A percentile compares a stretch with the other conserved stretches of the same genome.
These are phyloP conservation scores for Euclidia mi DNA, from an alignment of 2,888 invertebrate genomes.

Conservation along the genomic window DNA sequence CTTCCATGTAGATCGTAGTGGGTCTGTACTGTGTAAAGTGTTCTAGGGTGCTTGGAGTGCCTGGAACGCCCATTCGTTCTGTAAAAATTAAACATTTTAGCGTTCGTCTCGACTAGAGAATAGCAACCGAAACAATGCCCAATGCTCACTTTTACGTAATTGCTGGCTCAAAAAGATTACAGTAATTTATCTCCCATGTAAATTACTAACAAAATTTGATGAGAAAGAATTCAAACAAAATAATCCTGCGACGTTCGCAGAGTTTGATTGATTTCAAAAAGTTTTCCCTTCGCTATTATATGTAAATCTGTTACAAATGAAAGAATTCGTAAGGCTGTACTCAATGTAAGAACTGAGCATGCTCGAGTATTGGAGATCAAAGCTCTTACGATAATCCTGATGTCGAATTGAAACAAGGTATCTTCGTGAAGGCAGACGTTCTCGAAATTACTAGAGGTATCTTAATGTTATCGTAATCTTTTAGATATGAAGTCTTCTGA, in stretches of 20 bases:
- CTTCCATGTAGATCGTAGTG: no score
- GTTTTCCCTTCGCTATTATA: constrained; percentile 5
- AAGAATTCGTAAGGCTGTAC: constrained; percentile 1
- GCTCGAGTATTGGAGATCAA: constrained; percentile 8
- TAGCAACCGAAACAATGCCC: no score
- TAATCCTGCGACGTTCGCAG: background rate
- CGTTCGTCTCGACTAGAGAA: no score
- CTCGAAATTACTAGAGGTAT: background rate
- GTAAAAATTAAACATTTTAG: no score
- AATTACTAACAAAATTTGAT: background rate
- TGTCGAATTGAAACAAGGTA: constrained; percentile 1
- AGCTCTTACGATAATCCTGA: constrained; percentile 2
- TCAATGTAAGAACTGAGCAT: background rate
- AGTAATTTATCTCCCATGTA: background rate
- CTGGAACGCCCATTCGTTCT: no score
- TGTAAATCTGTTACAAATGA: constrained; percentile 6
- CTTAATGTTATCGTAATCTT: background rate
- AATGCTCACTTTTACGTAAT: background rate
- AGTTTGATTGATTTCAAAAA: constrained; percentile 1
- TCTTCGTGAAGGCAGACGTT: background rate
- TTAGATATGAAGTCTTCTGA: background rate
- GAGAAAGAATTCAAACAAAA: constrained; percentile 1
- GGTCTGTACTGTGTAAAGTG: no score
- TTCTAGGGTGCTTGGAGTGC: no score
- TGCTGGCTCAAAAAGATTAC: background rate